Percentiles rank a stretch among this genome's conserved stretches.
Conservation (phyloP, 2,888 invertebrate species). For the Platycheirus rosarum region DNA sequence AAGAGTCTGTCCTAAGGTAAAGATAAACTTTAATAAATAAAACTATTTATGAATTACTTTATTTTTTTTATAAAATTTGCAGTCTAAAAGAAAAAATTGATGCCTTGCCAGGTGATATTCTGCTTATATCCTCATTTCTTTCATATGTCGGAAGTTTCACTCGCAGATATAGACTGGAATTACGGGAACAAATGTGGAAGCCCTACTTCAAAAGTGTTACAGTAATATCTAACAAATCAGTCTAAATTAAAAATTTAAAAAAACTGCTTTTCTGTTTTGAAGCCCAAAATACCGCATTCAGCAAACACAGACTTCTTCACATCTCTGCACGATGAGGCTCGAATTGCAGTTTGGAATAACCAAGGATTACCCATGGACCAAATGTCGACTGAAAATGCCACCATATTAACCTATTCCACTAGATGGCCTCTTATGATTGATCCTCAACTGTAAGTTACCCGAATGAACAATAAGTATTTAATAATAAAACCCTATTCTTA, state of each 20-base stretch:
- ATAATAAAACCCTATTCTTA: neutral
- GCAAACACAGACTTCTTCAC: constrained; percentile 90
- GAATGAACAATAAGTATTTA: neutral
- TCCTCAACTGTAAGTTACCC: constrained; percentile 88
- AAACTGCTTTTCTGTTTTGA: constrained; percentile 1
- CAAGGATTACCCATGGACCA: constrained; percentile 95
- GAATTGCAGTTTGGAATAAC: constrained; percentile 97
- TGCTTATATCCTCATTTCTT: constrained; percentile 95
- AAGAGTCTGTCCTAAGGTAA: constrained; percentile 81
- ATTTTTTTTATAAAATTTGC: constrained; percentile 11
- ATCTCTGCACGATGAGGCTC: constrained; percentile 95
- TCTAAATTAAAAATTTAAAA: neutral
- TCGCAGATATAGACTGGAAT: constrained; percentile 90
- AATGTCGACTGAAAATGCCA: constrained; percentile 98
- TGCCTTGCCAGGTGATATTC: constrained; percentile 95
- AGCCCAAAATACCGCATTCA: constrained; percentile 91
- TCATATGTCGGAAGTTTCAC: constrained; percentile 98
- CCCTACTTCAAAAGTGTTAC: constrained; percentile 89
- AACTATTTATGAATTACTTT: neutral
- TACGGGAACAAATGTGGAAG: constrained; percentile 91
- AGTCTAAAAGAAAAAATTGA: constrained; percentile 89
- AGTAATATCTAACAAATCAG: constrained; percentile 80
- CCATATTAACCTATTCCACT: constrained; percentile 94
- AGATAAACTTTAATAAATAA: neutral
- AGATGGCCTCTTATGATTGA: constrained; percentile 98